Percentiles rank a stretch among this genome's conserved stretches.
Conservation (phyloP, 1,140 invertebrate species). For the Lordiphosa stackelbergi region DNA sequence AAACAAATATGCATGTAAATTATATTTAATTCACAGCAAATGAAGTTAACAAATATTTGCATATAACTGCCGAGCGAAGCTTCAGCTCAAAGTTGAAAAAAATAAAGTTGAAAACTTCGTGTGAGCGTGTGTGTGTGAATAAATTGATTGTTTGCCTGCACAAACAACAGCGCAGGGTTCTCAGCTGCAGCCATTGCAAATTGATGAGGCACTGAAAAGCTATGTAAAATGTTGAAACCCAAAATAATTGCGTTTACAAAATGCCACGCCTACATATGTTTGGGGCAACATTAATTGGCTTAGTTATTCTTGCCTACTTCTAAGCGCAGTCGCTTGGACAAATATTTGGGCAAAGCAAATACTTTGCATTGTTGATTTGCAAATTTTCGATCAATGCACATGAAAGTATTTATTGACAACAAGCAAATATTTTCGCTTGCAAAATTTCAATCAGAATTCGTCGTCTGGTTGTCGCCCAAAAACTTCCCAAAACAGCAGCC, state of each 20-base stretch:
- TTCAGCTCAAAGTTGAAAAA: slow-evolving; percentile 16
- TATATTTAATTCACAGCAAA: slow-evolving; percentile 73
- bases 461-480: slow-evolving; percentile 1
- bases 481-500: slow-evolving; percentile 17
- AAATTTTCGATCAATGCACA: slow-evolving; percentile 42
- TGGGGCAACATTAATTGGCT: slow-evolving; percentile 24
- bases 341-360: slow-evolving; percentile 48
- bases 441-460: slow-evolving; percentile 45
- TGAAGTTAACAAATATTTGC: slow-evolving; percentile 75
- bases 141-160: slow-evolving; percentile 64
- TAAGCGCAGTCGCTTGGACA: slow-evolving; percentile 7
- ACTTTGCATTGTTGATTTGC: slow-evolving; percentile 48
- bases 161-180: slow-evolving; percentile 5
- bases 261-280: slow-evolving; percentile 8
- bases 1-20: slow-evolving; percentile 72
- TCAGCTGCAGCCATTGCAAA: slow-evolving; percentile 41
- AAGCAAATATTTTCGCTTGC: slow-evolving; percentile 49
- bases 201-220: slow-evolving; percentile 62
- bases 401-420: slow-evolving; percentile 50
- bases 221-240: slow-evolving; percentile 53
- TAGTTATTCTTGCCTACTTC: slow-evolving; percentile 37
- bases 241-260: slow-evolving; percentile 56
- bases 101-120: slow-evolving; percentile 10
- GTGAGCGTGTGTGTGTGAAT: slow-evolving; percentile 35
- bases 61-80: slow-evolving; percentile 28